phyloP scores from a whole-genome alignment of 2,113 vertebrate species.

The Otis tarda region DNA sequence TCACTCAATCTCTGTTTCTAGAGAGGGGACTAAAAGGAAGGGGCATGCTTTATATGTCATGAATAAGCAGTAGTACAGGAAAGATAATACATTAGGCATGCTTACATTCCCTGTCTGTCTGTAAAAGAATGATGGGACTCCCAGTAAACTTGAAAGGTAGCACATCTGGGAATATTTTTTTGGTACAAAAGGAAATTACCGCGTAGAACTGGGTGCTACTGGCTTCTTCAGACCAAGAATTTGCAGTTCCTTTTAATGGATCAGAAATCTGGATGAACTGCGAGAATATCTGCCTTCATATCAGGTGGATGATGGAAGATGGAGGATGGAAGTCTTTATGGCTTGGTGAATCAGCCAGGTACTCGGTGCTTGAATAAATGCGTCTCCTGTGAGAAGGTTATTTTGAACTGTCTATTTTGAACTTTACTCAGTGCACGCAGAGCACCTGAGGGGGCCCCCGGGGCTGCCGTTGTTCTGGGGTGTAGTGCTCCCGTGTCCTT shows the following conservation, averaged over 20 bases:
- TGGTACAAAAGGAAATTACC: not conserved
- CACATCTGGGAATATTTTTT: not conserved
- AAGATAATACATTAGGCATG: not conserved
- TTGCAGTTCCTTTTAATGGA: not conserved
- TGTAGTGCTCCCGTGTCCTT: fast-evolving
- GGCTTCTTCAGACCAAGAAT: not conserved
- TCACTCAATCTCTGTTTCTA: not conserved
- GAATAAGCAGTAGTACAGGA: not conserved
- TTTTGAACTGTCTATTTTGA: not conserved
- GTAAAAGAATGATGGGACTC: not conserved
- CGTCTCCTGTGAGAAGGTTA: not conserved
- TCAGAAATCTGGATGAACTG: not conserved
- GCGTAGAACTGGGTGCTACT: not conserved
- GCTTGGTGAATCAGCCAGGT: not conserved
- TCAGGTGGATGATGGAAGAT: not conserved
- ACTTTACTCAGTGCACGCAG: fast-evolving
- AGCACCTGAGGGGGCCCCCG: not conserved
- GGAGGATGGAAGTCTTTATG: not conserved
- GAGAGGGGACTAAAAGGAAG: not conserved
- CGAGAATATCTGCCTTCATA: not conserved
- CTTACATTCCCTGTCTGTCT: not conserved
- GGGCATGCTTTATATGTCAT: not conserved
- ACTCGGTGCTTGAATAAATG: fast-evolving
- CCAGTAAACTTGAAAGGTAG: not conserved
- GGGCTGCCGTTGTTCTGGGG: not conserved